These are phyloP conservation scores for Bilobella aurantiaca DNA, from an alignment of 1,140 invertebrate species.

Conservation along the genomic window DNA sequence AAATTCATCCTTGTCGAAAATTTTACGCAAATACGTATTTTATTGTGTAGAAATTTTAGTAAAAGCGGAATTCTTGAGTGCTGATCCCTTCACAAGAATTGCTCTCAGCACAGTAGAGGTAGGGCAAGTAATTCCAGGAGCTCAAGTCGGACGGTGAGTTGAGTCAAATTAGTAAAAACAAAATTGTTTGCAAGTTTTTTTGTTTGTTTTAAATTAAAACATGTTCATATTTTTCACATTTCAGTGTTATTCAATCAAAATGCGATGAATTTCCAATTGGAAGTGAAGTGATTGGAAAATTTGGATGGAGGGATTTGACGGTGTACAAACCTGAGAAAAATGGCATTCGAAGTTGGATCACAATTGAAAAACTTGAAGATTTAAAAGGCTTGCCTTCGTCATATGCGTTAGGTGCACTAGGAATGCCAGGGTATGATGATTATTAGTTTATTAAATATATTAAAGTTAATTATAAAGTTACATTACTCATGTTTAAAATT, in stretches of 20 bases:
- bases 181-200: conserved; percentile 35
- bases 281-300: conserved; percentile 46
- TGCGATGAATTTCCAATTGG: conserved; percentile 51
- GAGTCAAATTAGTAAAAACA: conserved; percentile 37
- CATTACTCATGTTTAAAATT: too few relatives aligned
- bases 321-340: conserved; percentile 28
- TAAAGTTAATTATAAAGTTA: neutral
- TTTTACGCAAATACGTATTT: conserved; percentile 23
- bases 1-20: conserved; percentile 3
- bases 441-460: too few relatives aligned
- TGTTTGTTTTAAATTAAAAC: neutral
- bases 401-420: conserved; percentile 49
- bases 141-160: conserved; percentile 32
- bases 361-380: conserved; percentile 44
- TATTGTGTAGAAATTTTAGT: conserved; percentile 50
- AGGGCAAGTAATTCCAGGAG: conserved; percentile 24
- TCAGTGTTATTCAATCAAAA: conserved; percentile 47
- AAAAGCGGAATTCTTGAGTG: conserved; percentile 55
- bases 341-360: conserved; percentile 5
- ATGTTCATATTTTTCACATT: neutral
- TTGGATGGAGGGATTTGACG: conserved; percentile 54
- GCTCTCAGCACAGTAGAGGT: conserved; percentile 30
- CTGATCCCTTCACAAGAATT: conserved; percentile 58
- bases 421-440: conserved; percentile 35
- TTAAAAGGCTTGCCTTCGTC: conserved; percentile 48